Evolutionary conservation across 2,113 vertebrate species (phyloP).

Genomic region (Toxostoma redivivum): DNA sequence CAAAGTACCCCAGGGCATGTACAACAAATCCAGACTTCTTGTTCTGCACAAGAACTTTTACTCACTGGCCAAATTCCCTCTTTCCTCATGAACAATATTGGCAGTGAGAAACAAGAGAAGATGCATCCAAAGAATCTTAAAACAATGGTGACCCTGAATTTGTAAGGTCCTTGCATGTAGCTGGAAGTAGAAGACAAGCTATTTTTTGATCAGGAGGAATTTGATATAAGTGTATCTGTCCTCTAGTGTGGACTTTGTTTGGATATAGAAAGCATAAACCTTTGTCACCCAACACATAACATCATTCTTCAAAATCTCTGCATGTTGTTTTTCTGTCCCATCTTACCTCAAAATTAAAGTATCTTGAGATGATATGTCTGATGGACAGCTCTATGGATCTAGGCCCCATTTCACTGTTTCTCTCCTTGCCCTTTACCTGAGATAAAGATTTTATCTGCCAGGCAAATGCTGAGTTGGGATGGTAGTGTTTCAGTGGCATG

Average conservation of each 20-base stretch:
- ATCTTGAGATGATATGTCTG: not conserved
- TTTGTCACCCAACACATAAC: not conserved
- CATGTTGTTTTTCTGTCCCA: not conserved
- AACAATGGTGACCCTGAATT: not conserved
- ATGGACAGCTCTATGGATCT: not conserved
- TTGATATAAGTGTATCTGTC: not conserved
- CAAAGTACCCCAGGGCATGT: rapidly evolving
- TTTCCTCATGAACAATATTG: not conserved
- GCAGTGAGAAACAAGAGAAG: not conserved
- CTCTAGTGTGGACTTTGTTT: not conserved
- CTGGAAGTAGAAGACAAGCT: not conserved
- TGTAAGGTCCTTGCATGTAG: not conserved
- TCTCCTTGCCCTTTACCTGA: not conserved
- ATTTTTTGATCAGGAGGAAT: not conserved
- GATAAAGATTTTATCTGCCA: not conserved
- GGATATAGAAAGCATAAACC: not conserved
- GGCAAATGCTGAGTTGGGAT: not conserved
- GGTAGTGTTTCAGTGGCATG: not conserved
- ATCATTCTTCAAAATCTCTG: not conserved
- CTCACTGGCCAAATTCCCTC: not conserved
- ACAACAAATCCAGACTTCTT: not conserved
- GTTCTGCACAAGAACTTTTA: not conserved
- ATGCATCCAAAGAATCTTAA: not conserved
- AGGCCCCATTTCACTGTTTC: not conserved
- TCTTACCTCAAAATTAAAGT: not conserved